Base-by-base conservation (phyloP, 2,113 vertebrate genomes). In the Elephantulus edwardii region DNA sequence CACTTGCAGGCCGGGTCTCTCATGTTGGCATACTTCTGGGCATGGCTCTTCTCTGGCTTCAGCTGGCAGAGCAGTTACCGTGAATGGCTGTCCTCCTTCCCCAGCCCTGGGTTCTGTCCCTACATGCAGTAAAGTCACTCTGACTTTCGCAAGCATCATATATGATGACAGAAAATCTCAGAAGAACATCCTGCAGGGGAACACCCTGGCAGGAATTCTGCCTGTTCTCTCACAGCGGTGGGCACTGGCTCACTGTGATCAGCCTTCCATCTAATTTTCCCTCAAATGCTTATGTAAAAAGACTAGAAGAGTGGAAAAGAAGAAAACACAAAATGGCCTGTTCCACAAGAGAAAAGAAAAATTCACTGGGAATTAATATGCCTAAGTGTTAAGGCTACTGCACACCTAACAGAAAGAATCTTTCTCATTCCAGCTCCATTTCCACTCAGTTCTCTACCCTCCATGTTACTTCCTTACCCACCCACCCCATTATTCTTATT, bases 1-100 rank as follows among this genome's bases (percentile, higher is more conserved):
- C 6, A 0, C 1, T 3, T 3, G 10, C 8, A 22, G 26, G 52
- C 11, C 11, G 9, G 70, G 46, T 7, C 0, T 52, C 42, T 33
- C 30, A 12, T 50, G 48, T 33, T 50, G 62, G 44, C 50, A 7
- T 0, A 8, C 28, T 3, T 1, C 38, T 46, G 44, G 60, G 35
- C 26, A 62, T 0, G 4, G 52, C n/a, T 70, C 70, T 42, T 28
- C 33, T 26, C 17, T 28, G 10, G 77, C 50, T 38, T 17, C 1
- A 4, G n/a, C 7, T 19, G 35, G 44, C 12, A 38, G 20, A 44
- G 52, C 19, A 50, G 33, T 3, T 1, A 16, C 46, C 16, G 35
- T 2, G 56, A 50, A 24, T 0, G 24, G 46, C 26, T 7, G 46
- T 30, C 42, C 4, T 54, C 19, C 62, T 42, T 24, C 56, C 48